Evolutionary conservation across 2,888 invertebrate species (phyloP), one percentile per base, ranked within the genome.

Genomic region (Rhorus exstirpatorius): DNA sequence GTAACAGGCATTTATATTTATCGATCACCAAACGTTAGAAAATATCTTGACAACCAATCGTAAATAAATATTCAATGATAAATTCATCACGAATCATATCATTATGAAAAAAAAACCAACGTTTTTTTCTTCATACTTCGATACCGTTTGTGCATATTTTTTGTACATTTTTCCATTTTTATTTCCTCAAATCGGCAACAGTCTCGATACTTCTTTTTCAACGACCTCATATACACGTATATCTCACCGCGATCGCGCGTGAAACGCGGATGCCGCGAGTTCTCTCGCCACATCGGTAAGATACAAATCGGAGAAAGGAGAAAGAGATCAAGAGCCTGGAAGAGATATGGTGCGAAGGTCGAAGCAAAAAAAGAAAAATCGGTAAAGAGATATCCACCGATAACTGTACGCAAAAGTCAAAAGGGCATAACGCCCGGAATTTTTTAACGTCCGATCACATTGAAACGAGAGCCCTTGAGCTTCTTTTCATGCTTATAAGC

Each of bases 231-330:
- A 41, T n/a, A 38, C 21, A 41, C 17, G 24, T 31, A 4, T 19
- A 1, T 8, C 4, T 53, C 8, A 1, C 21, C 53, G 19, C 21
- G 7, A 35, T 19, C 19, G 12, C 24, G 17, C 21, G 41, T 24
- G 53, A 41, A 46, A 49, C 51, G 41, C 19, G 71, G 26, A 58
- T 31, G 10, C 41, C 17, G 51, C 24, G 26, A 41, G n/a, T n/a
- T 8, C 24, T 26, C 14, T 60, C 74, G 24, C 17, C 17, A 10
- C 51, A 14, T 49, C 38, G 19, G 51, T 49, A 74, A 74, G 63
- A 26, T 44, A 58, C 6, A 31, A n/a, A 17, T 35, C 41, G 51
- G 72, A 61, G 72, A 72, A 72, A 72, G 74, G 74, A 74, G 19
- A 75, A 44, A 72, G 8, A 46, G 19, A 46, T 0, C 10, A 14